Conservation (phyloP, 2,797 vertebrate genomes). For the Pelobates cultripes region DNA sequence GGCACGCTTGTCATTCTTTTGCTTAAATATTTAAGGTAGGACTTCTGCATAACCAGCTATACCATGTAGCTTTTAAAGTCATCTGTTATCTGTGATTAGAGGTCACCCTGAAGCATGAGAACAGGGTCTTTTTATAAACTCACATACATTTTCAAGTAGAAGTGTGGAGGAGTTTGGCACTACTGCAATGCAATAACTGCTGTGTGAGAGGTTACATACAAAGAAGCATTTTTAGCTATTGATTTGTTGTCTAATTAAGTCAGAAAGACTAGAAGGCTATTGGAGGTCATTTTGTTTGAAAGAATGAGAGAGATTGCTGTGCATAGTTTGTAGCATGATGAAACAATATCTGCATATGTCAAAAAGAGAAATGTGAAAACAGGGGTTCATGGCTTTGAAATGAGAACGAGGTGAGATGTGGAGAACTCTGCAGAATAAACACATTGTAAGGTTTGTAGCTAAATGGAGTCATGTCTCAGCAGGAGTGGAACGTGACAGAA, state of each 20-base stretch:
- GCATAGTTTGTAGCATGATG: slow-evolving; percentile 16
- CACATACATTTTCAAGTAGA: slow-evolving; percentile 4
- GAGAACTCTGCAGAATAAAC: too few species aligned
- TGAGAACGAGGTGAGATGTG: too few species aligned
- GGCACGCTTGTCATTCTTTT: background rate
- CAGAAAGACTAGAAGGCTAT: slow-evolving; percentile 37
- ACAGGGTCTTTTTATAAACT: slow-evolving; percentile 22
- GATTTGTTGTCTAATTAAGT: slow-evolving; percentile 55
- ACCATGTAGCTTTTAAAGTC: slow-evolving; percentile 1
- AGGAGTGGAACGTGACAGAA: too few species aligned
- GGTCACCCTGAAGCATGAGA: slow-evolving; percentile 31
- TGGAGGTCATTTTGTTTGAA: slow-evolving; percentile 48
- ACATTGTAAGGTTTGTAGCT: too few species aligned
- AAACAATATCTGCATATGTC: slow-evolving; percentile 28
- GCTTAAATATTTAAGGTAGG: background rate
- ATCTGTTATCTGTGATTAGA: slow-evolving; percentile 20
- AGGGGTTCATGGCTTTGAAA: slow-evolving; percentile 1
- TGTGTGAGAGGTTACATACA: slow-evolving; percentile 54
- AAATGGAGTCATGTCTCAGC: too few species aligned
- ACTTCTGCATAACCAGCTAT: background rate
- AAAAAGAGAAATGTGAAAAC: slow-evolving; percentile 4
- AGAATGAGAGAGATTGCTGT: slow-evolving; percentile 32
- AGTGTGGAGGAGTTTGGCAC: slow-evolving; percentile 19
- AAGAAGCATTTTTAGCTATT: slow-evolving; percentile 51
- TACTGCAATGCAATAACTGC: slow-evolving; percentile 39